Evolutionary conservation across 2,888 invertebrate species (phyloP), one percentile per base, ranked within the genome.

Genomic region (Rhorus exstirpatorius): DNA sequence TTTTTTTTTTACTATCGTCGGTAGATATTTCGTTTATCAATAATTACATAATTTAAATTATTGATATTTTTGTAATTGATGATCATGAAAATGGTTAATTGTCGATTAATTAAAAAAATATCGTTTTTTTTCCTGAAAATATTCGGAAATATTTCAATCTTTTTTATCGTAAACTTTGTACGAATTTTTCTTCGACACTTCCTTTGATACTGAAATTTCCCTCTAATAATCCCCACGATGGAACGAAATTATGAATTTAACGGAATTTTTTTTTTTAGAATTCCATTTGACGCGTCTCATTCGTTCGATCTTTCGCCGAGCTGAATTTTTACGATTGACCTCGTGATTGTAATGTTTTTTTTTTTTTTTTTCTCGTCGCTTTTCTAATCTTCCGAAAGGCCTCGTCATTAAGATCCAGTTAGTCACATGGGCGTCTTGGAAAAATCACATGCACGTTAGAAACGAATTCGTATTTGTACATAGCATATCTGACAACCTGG

Each of bases 361-460:
- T n/a, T n/a, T n/a, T n/a, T 26, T 63, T 55, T 55, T 12, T 53
- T 44, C 55, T 70, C 26, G 1, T 41, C 17, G 12, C 31, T 49
- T 19, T 19, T 65, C 26, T 35, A 24, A 35, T 67, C 31, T 31
- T 53, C 60, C n/a, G 49, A 67, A 67, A 74, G 65, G 10, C 58
- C 51, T 10, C 38, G 21, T 82, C 82, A 63, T 82, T 70, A 82
- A 79, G 68, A 82, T 75, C 79, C 63, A 82, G 68, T 82, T 82
- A 79, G 55, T 44, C 68, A 53, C 60, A 44, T 49, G 46, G 14
- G 53, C 49, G 10, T 21, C 31, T 55, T 55, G 61, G 53, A 63
- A 78, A 31, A 53, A 63, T 63, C 63, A 46, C 71, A 71, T 31
- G 31, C 3, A 17, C 71, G 78, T 44, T 70, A 76, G 49, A 41